Percentiles rank a stretch among this genome's conserved stretches.
Conservation (phyloP, 2,888 invertebrate genomes). For the Imbricaverruca yamaguchii region DNA sequence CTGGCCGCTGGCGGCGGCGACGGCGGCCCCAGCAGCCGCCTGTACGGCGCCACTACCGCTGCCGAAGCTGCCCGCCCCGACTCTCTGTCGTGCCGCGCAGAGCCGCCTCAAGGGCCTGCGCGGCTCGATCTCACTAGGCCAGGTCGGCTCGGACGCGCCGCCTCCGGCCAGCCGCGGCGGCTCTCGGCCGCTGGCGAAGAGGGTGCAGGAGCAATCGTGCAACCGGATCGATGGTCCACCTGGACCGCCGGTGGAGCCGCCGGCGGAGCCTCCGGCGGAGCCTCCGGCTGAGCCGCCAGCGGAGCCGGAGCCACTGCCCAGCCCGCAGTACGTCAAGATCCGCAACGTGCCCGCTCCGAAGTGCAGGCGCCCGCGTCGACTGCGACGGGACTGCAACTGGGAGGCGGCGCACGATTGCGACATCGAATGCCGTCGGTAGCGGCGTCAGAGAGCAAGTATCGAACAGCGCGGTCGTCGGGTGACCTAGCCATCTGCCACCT, state of each 20-base stretch:
- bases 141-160: not conserved
- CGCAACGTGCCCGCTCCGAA: not conserved
- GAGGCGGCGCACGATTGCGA: constrained; percentile 6
- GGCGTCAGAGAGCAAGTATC: too few relatives aligned
- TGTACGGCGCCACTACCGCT: not conserved
- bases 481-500: too few relatives aligned
- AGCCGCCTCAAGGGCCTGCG: not conserved
- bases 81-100: too few relatives aligned
- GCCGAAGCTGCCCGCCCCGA: too few relatives aligned
- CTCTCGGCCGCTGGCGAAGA: not conserved
- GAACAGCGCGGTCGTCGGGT: too few relatives aligned
- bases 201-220: not conserved
- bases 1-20: not conserved
- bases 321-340: not conserved
- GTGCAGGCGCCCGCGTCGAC: not conserved
- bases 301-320: not conserved
- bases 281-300: not conserved
- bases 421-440: not conserved
- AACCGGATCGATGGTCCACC: not conserved
- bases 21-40: not conserved
- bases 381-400: not conserved
- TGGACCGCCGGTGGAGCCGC: not conserved
- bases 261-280: too few relatives aligned
- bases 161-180: not conserved
- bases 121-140: not conserved